Evolutionary conservation across 2,888 invertebrate genomes (phyloP), one percentile per base, ranked within the genome.

Genomic region (Monoplex corrugatus): DNA sequence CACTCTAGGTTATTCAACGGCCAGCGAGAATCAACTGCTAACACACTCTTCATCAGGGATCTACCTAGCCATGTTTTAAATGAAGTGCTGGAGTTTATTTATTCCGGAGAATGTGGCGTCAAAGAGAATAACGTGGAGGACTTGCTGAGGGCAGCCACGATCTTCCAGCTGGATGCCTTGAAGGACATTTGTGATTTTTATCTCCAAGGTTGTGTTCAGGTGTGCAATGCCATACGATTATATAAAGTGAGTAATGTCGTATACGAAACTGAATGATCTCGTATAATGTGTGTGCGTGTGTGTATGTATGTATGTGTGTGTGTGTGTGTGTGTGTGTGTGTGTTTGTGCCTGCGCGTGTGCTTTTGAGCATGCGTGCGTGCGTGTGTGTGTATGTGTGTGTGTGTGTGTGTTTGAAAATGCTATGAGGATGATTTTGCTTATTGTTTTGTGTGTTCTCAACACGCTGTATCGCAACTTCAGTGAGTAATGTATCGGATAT

Each of bases 181-280:
- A 97, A 98, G 88, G 97, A 98, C 91, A 97, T 98, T 72, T 98
- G 98, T 96, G 98, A 98, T 94, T 97, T 97, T 63, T 98, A 97
- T 95, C 97, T 99, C 50, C 97, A 97, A 87, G 96, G 96, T 84
- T 97, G 97, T 89, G 96, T 98, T n/a, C 97, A 96, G 40, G 97
- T 98, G 0, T 97, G 97, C 91, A 98, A 98, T 95, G 98, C 98
- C 95, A 97, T 98, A 91, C 97, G 98, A 44, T 97, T 98, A 84
- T 97, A 98, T 97, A 97, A 97, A 93, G 98, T 98, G 96, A 98
- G 83, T 32, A 10, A 23, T 80, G 23, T 43, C 0, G 10, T 35
- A 38, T 75, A n/a, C n/a, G n/a, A n/a, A n/a, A n/a, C n/a, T n/a
- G n/a, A n/a, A 13, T 75, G 75, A 19, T 40, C 35, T 38, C 5